Conservation (phyloP, 37 sponge, comb jelly and placozoan genomes). For the Halichondria panicea region DNA sequence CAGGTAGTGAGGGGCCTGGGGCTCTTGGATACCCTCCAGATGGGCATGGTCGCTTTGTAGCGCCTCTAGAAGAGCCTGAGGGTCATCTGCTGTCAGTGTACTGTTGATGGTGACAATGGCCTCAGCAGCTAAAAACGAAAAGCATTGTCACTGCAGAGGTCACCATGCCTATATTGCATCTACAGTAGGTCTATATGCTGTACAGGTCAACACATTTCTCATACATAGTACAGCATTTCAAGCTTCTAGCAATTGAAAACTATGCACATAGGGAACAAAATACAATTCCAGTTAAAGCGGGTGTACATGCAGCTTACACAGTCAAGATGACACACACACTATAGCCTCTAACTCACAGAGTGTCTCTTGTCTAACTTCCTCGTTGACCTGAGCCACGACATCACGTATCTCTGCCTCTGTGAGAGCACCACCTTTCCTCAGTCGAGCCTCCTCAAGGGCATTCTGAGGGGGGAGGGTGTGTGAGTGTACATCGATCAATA, state of each 20-base stretch:
- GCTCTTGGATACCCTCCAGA: conserved; percentile 55
- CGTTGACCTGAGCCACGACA: conserved; percentile 70
- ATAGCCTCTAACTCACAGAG: conserved; percentile 53
- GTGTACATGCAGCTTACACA: no score
- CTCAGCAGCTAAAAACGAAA: conserved; percentile 33
- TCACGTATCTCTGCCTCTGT: conserved; percentile 64
- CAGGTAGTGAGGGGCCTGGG: conserved; percentile 58
- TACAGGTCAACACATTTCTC: no score
- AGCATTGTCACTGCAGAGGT: background rate
- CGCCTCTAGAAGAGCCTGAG: conserved; percentile 33
- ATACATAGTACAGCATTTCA: no score
- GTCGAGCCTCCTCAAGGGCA: conserved; percentile 47
- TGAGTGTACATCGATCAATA: no score
- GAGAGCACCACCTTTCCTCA: conserved; percentile 58
- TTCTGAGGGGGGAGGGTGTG: no score
- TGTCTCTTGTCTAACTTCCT: conserved; percentile 54
- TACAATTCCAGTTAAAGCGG: no score
- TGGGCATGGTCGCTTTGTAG: conserved; percentile 44
- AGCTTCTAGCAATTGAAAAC: no score
- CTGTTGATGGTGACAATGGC: conserved; percentile 51
- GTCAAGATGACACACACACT: no score
- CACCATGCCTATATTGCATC: no score
- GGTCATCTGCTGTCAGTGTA: conserved; percentile 2
- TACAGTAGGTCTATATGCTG: no score
- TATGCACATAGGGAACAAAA: no score